Conservation (phyloP, 2,113 vertebrate species). For the Bubo bubo region DNA sequence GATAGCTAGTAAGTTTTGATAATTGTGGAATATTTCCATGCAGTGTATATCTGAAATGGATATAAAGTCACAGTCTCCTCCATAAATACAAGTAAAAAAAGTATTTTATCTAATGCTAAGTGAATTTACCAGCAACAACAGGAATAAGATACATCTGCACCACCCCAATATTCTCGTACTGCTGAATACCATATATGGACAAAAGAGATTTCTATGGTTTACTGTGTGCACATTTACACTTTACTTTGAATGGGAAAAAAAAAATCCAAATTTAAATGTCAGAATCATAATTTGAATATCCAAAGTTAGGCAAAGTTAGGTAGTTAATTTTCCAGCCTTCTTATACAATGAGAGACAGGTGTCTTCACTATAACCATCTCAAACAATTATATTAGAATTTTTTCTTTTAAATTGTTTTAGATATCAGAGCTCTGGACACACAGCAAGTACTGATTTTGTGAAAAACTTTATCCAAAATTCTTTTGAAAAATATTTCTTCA, state of each 20-base stretch:
- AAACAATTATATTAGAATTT: neutral
- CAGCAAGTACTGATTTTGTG: neutral
- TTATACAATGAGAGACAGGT: neutral
- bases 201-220: neutral
- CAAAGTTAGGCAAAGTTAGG: neutral
- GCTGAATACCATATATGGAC: neutral
- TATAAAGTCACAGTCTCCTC: neutral
- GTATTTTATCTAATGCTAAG: neutral
- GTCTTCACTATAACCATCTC: neutral
- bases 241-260: neutral
- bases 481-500: neutral
- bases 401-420: neutral
- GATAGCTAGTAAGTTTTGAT: neutral
- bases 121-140: neutral
- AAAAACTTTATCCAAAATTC: neutral
- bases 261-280: neutral
- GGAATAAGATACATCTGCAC: neutral
- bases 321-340: neutral
- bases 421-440: neutral
- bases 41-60: neutral
- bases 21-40: neutral
- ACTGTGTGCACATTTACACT: neutral
- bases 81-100: neutral
- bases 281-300: neutral
- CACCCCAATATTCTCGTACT: neutral